Conservation (phyloP, 2,113 vertebrate species). For the Numenius arquata region DNA sequence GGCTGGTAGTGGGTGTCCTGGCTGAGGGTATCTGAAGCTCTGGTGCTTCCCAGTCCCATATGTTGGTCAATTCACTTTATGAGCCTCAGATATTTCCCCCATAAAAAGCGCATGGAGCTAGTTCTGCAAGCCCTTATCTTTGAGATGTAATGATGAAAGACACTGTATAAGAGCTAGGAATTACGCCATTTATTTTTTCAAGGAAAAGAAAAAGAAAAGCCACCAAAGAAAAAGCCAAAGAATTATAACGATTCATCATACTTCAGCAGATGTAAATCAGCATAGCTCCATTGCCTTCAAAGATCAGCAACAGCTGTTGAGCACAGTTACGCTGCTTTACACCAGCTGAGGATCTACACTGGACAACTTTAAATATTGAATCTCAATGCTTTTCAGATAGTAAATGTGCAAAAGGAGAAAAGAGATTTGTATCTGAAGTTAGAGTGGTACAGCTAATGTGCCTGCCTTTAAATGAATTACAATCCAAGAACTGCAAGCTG, state of each 20-base stretch:
- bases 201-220: slow-evolving; percentile 7
- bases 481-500: slow-evolving; percentile 61
- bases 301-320: slow-evolving; percentile 43
- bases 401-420: slow-evolving; percentile 35
- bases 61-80: background rate
- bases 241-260: slow-evolving; percentile 16
- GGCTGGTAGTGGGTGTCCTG: background rate
- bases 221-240: background rate
- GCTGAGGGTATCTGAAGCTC: background rate
- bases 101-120: fast-evolving
- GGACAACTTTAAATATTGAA: slow-evolving; percentile 45
- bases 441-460: slow-evolving; percentile 27
- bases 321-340: background rate
- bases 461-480: slow-evolving; percentile 67
- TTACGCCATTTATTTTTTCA: slow-evolving; percentile 36
- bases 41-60: background rate
- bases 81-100: background rate
- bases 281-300: slow-evolving; percentile 9
- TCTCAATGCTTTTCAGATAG: slow-evolving; percentile 43
- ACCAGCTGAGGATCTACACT: slow-evolving; percentile 25
- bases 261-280: slow-evolving; percentile 36
- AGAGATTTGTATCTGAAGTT: slow-evolving; percentile 59
- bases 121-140: background rate
- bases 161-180: background rate
- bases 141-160: slow-evolving; percentile 1